phyloP scores from a whole-genome alignment of 2,888 invertebrate species.

The Noctuana brunneofusca region DNA sequence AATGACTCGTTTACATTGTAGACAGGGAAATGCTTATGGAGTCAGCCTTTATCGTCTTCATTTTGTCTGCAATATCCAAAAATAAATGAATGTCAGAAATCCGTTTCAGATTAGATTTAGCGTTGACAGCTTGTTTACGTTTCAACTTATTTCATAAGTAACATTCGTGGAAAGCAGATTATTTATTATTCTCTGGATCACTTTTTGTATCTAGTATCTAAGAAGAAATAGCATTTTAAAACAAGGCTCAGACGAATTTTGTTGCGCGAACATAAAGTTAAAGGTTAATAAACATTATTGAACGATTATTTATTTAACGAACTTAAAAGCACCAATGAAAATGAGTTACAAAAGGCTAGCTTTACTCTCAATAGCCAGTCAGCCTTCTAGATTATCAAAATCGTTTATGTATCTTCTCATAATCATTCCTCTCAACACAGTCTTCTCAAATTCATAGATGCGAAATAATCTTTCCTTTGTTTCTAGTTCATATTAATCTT shows the following conservation, averaged over 20 bases:
- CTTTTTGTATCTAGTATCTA: not conserved
- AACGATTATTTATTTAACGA: too few species aligned
- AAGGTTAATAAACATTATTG: too few species aligned
- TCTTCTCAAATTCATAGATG: not conserved
- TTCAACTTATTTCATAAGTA: conserved; percentile 34
- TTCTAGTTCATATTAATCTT: not conserved
- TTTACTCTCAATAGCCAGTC: too few species aligned
- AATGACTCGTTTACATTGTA: not conserved
- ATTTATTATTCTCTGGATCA: not conserved
- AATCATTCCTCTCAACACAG: too few species aligned
- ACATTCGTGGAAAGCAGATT: conserved; percentile 10
- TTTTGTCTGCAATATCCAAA: conserved; percentile 2
- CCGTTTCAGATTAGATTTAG: conserved; percentile 11
- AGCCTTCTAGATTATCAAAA: too few species aligned
- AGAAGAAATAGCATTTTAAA: not conserved
- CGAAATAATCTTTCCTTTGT: not conserved
- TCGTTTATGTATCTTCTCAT: too few species aligned
- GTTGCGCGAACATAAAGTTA: too few species aligned
- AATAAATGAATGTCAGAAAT: conserved; percentile 11
- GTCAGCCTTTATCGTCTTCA: not conserved
- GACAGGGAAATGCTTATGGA: not conserved
- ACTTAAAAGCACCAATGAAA: too few species aligned
- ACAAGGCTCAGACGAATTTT: not conserved
- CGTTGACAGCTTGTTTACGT: conserved; percentile 16
- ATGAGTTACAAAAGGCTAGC: too few species aligned